Conservation (phyloP, 2,888 invertebrate genomes). For the Dynastes hyllus region DNA sequence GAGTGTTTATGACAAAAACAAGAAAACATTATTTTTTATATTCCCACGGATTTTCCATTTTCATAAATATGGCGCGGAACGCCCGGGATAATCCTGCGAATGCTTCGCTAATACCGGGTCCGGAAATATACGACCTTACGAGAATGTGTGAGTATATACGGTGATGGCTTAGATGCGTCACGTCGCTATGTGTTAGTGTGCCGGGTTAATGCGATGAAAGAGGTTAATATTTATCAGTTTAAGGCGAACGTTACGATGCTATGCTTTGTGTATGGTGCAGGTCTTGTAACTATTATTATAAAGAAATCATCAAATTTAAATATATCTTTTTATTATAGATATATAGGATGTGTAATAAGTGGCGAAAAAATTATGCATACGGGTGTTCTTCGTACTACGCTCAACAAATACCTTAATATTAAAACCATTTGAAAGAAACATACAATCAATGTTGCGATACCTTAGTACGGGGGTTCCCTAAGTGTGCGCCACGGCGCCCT, state of each 20-base stretch:
- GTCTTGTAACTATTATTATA: no score
- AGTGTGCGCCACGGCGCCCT: no score
- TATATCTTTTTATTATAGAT: no score
- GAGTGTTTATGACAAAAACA: conserved; percentile 68
- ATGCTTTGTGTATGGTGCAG: no score
- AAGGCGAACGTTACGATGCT: not conserved
- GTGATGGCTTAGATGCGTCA: conserved; percentile 5
- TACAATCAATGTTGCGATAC: no score
- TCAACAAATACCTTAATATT: no score
- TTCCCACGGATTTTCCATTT: conserved; percentile 51
- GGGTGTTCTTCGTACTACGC: no score
- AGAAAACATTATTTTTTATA: conserved; percentile 61
- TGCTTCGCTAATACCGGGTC: conserved; percentile 48
- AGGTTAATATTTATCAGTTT: conserved; percentile 23
- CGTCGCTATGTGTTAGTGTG: not conserved
- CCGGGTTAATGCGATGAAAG: not conserved
- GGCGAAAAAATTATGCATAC: no score
- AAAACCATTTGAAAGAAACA: no score
- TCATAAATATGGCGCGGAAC: conserved; percentile 48
- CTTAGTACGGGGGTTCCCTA: no score
- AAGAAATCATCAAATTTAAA: no score
- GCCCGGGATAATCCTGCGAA: conserved; percentile 49
- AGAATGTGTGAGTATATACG: conserved; percentile 19
- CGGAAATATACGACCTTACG: conserved; percentile 22
- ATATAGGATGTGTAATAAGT: no score